Evolutionary conservation across 2,888 invertebrate genomes (phyloP).

Genomic region (Rhamphomyia laevipes): DNA sequence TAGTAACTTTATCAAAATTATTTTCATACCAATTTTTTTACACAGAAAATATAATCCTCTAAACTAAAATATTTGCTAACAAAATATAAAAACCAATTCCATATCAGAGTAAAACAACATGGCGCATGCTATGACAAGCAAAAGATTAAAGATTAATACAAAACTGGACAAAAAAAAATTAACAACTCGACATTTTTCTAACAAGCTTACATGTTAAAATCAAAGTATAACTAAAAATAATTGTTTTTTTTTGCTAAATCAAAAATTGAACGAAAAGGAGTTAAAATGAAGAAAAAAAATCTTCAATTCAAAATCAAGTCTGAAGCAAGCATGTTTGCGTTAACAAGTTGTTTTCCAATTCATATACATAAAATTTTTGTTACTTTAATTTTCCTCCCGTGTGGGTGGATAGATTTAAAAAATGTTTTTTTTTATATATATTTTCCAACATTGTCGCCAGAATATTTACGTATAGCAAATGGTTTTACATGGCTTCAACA

Average conservation of each 20-base stretch:
- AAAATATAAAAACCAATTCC: no score
- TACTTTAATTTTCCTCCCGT: background rate
- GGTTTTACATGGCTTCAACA: constrained; percentile 14
- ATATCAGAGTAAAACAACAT: background rate
- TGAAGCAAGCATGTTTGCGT: constrained; percentile 25
- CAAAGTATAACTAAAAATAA: background rate
- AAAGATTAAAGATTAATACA: constrained; percentile 2
- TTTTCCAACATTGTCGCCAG: constrained; percentile 9
- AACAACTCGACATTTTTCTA: background rate
- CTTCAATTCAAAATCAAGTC: background rate
- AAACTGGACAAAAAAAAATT: constrained; percentile 2
- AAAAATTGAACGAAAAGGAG: background rate
- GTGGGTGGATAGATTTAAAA: constrained; percentile 1
- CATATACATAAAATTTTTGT: background rate
- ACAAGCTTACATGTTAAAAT: background rate
- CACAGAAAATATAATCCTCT: no score
- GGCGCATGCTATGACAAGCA: constrained; percentile 7
- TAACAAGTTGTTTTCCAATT: constrained; percentile 26
- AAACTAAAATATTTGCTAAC: no score
- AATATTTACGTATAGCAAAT: constrained; percentile 13
- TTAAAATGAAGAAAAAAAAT: background rate
- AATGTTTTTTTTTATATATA: constrained; percentile 6
- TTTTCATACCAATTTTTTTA: no score
- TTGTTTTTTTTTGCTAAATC: background rate
- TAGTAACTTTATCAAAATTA: no score